Evolutionary conservation across 2,113 vertebrate genomes (phyloP).

Genomic region (Strix aluco): DNA sequence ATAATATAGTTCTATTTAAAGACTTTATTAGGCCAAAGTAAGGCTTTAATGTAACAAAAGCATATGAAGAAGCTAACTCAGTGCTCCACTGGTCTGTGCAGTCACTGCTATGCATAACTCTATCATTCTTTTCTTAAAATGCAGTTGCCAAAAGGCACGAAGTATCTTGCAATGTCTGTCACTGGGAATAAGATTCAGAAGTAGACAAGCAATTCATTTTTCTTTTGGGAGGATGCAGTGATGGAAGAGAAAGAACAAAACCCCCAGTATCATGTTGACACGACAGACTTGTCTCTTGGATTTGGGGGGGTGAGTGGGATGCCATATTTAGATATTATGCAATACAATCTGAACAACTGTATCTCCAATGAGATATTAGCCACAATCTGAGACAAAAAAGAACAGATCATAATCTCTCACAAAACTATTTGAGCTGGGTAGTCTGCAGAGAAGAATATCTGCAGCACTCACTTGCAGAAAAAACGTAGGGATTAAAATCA

Average conservation of each 20-base stretch:
- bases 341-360: not conserved
- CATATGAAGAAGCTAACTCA: not conserved
- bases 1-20: not conserved
- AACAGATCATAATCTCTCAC: not conserved
- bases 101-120: not conserved
- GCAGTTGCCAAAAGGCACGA: not conserved
- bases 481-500: not conserved
- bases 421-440: not conserved
- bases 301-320: not conserved
- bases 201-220: not conserved
- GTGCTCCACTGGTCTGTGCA: not conserved
- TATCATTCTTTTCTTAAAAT: not conserved
- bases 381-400: not conserved
- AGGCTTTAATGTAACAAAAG: not conserved
- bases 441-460: not conserved
- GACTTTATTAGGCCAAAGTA: not conserved
- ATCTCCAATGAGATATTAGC: not conserved
- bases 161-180: not conserved
- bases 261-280: not conserved
- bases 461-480: not conserved
- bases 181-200: not conserved
- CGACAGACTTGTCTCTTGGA: not conserved
- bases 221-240: not conserved
- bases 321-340: not conserved
- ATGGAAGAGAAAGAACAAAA: not conserved